Evolutionary conservation across 2,113 vertebrate species (phyloP), one percentile per base, ranked within the genome.

Genomic region (Cervus canadensis): DNA sequence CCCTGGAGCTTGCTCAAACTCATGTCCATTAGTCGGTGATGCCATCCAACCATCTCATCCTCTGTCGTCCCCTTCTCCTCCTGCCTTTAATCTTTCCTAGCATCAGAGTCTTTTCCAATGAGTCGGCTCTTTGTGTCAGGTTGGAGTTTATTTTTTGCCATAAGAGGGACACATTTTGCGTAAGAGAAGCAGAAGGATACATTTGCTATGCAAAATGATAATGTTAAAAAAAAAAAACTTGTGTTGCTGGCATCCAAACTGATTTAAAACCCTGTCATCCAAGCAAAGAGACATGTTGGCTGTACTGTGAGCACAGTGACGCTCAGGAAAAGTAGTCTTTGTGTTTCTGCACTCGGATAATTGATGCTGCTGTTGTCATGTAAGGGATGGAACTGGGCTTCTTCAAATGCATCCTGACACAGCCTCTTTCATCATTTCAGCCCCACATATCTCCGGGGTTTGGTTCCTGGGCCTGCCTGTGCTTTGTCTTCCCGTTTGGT

Each of bases 281-380:
- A 19, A 74, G 36, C 36, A 78, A 16, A 57, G 79, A 67, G 76
- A n/a, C 3, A 2, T 1, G 13, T 3, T 2, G 11, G 59, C 57
- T 9, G 28, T 4, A 1, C n/a, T 0, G 2, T 2, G 7, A 23
- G 64, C 23, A 3, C 1, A 0, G 2, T 0, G 33, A 26, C 6
- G 52, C 28, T 23, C 2, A 2, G 2, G 33, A 26, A 56, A 26
- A 30, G 64, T 12, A 23, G 71, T n/a, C 23, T 16, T 26, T 8
- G 0, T 12, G 19, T 10, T 43, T 43, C 50, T 36, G 28, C 57
- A 13, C 21, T 2, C 26, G 25, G 15, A 40, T 56, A 4, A 4
- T 60, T 21, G 3, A 19, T 2, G 5, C 19, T 2, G 60, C 33
- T 5, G 5, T 10, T 36, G 19, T 57, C 7, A 2, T 7, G 5